Evolutionary conservation across 30 jellyfish, hydroid and myxozoan genomes (phyloP).

Genomic region (Aurelia aurita complex sp. Pacific): DNA sequence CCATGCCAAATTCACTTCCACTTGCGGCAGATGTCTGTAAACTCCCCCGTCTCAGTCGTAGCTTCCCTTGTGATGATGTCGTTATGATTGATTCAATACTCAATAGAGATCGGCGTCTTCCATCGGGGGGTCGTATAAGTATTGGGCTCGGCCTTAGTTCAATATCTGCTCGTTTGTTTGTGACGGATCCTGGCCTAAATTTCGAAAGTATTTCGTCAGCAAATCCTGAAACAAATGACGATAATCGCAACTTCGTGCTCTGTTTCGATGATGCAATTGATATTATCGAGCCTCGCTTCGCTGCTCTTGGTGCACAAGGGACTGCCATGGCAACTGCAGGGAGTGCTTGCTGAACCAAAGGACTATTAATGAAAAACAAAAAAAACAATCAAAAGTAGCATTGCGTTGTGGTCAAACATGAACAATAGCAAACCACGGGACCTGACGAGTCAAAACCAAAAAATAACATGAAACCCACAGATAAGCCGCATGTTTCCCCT

Average conservation of each 20-base stretch:
- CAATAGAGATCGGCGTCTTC: conserved; percentile 63
- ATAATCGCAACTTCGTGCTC: conserved; percentile 40
- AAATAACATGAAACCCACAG: too few species aligned
- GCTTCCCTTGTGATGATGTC: conserved; percentile 56
- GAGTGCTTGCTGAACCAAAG: conserved; percentile 49
- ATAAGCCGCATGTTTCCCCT: too few species aligned
- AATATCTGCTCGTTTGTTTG: conserved; percentile 3
- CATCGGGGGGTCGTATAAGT: conserved; percentile 56
- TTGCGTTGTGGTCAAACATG: too few species aligned
- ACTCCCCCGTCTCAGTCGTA: conserved; percentile 48
- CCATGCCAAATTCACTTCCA: conserved; percentile 73
- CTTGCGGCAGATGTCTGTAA: conserved; percentile 51
- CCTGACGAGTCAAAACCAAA: too few species aligned
- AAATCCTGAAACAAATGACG: conserved; percentile 57
- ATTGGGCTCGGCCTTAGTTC: conserved; percentile 52
- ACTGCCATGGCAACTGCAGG: conserved; percentile 62
- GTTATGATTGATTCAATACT: conserved; percentile 70
- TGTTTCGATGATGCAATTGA: conserved; percentile 48
- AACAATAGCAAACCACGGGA: too few species aligned
- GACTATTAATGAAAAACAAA: conserved; percentile 35
- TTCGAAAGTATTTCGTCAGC: conserved; percentile 60
- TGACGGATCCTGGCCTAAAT: conserved; percentile 26
- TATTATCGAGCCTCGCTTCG: conserved; percentile 62
- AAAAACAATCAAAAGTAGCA: neutral
- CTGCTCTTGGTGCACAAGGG: conserved; percentile 47